Base-by-base conservation (phyloP, 92 coral and sea anemone genomes). In the Isaurus tuberculatus region DNA sequence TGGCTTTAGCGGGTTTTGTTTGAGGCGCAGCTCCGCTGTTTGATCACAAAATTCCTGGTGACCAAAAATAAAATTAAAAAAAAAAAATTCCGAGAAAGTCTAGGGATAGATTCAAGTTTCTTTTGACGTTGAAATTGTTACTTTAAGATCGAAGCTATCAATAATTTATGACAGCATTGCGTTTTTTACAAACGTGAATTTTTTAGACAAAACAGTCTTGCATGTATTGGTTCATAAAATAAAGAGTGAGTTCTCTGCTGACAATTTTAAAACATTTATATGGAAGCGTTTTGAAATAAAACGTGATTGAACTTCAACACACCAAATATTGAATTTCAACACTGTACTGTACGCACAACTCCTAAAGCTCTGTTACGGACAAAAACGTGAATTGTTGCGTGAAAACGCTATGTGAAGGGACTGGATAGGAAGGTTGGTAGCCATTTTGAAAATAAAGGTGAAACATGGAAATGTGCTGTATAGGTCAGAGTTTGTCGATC, bases 351-450 rank as follows among this genome's bases (percentile, higher is more conserved):
- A 4, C 44, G 44, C 44, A 40, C 44, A 40, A 40, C 44, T 40
- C 5, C 44, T 40, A 40, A 40, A 40, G 44, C 44, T 40, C 44
- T 40, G 44, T 40, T 40, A 40, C 16, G 55, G 16, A 46, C 8
- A 46, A 46, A 46, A 11, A 46, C 55, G 55, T 46, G 55, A 46
- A 46, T 46, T 46, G 55, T 46, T 46, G 55, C 55, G 55, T 46
- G 55, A 46, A 5, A 46, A 46, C 55, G 55, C 55, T 46, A 46
- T 46, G 55, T 46, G 55, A 46, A 46, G 55, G 55, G 55, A 46
- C 55, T 46, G 55, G 55, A 46, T 46, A 46, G 55, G 55, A 46
- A 46, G 55, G 55, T 46, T 46, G 55, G 55, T 46, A 46, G 55
- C 55, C 55, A 46, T 46, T 46, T 46, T 46, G 55, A 36, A 36